A percentile compares a stretch with the other conserved stretches of the same genome.
Evolutionary conservation across 2,888 invertebrate genomes (phyloP).

Genomic region (Perizoma affinitatum): DNA sequence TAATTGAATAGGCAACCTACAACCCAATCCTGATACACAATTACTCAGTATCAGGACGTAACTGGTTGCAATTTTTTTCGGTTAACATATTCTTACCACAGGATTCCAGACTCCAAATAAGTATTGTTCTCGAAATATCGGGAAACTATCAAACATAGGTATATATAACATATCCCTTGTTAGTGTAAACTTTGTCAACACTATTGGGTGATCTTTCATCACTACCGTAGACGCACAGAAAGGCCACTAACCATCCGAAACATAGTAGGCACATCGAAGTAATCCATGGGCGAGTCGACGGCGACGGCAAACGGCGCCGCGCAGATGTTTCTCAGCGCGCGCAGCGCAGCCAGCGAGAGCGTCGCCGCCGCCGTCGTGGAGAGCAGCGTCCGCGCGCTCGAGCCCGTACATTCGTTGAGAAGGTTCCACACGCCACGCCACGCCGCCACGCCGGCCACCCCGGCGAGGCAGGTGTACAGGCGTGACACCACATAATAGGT

Average conservation of each 20-base stretch:
- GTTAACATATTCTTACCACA: too few species aligned
- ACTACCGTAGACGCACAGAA: conserved; percentile 7
- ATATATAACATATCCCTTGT: too few species aligned
- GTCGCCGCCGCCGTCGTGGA: conserved; percentile 87
- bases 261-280: conserved; percentile 94
- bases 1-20: too few species aligned
- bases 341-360: conserved; percentile 86
- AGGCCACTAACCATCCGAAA: conserved; percentile 90
- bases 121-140: too few species aligned
- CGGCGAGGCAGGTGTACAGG: conserved; percentile 89
- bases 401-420: conserved; percentile 88
- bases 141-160: too few species aligned
- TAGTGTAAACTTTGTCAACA: not conserved
- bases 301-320: conserved; percentile 92
- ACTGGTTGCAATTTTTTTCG: too few species aligned
- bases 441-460: conserved; percentile 92
- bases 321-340: conserved; percentile 90
- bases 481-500: conserved; percentile 89
- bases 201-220: conserved; percentile 6
- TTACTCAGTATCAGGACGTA: too few species aligned
- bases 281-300: conserved; percentile 89
- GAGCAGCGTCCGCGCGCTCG: conserved; percentile 83
- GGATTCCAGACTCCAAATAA: too few species aligned
- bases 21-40: too few species aligned
- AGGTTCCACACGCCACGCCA: conserved; percentile 94